These are phyloP conservation scores for Tonatia bakeri DNA, from an alignment of 2,113 vertebrate genomes.

Conservation along the genomic window DNA sequence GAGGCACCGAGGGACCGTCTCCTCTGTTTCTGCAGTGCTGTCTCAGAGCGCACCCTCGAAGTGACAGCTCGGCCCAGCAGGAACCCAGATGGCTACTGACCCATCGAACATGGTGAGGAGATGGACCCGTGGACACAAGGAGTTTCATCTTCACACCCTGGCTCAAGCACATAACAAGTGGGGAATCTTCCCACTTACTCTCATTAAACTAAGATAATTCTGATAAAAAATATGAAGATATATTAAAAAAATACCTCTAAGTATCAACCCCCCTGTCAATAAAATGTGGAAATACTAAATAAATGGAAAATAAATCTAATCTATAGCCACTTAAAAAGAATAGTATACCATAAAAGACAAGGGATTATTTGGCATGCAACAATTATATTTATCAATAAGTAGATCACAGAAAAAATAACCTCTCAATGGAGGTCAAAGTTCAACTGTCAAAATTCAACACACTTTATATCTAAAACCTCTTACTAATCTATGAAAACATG, in stretches of 20 bases:
- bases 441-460: background rate
- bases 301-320: constrained; percentile 20
- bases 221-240: background rate
- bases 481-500: background rate
- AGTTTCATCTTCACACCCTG: background rate
- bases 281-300: background rate
- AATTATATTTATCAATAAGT: background rate
- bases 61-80: background rate
- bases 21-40: background rate
- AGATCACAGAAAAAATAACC: background rate
- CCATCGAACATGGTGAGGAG: background rate
- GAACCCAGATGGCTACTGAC: background rate
- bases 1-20: background rate
- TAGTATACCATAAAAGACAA: background rate
- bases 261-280: background rate
- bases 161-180: background rate
- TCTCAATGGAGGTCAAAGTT: background rate
- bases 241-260: background rate
- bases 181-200: background rate
- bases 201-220: background rate
- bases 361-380: background rate
- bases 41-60: background rate
- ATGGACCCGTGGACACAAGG: background rate
- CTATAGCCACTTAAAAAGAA: background rate
- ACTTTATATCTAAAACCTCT: background rate